These are phyloP conservation scores for Scortum barcoo DNA, from an alignment of 2,113 vertebrate species.

Conservation along the genomic window DNA sequence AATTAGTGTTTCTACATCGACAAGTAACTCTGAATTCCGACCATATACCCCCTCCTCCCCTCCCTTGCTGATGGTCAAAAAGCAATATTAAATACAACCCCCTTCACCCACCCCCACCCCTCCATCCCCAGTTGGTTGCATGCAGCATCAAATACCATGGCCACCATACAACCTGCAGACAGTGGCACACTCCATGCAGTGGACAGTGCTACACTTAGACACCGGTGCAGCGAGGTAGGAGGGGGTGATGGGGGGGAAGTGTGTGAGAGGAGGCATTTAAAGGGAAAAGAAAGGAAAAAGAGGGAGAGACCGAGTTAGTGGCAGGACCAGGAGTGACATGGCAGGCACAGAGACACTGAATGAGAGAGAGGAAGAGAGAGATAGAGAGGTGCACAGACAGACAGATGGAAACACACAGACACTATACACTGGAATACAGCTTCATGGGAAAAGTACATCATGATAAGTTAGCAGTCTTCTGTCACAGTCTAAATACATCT, in stretches of 20 bases:
- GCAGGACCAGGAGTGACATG: slow-evolving; percentile 69
- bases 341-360: slow-evolving; percentile 74
- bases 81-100: neutral
- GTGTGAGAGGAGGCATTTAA: slow-evolving; percentile 52
- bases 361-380: slow-evolving; percentile 58
- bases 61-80: slow-evolving; percentile 1
- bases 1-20: neutral
- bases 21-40: neutral
- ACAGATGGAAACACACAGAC: slow-evolving; percentile 54
- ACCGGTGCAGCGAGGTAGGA: slow-evolving; percentile 57
- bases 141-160: slow-evolving; percentile 60
- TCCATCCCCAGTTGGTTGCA: slow-evolving; percentile 35
- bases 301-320: slow-evolving; percentile 75
- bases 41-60: slow-evolving; percentile 28
- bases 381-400: slow-evolving; percentile 45
- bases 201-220: slow-evolving; percentile 75
- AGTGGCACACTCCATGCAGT: slow-evolving; percentile 78
- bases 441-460: slow-evolving; percentile 4
- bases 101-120: neutral
- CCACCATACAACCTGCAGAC: slow-evolving; percentile 78
- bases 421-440: neutral
- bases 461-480: neutral
- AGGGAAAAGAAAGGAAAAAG: slow-evolving; percentile 53
- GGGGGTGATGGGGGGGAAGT: slow-evolving; percentile 23
- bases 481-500: neutral